Conservation (phyloP, 2,113 vertebrate species). For the Phaethon lepturus region DNA sequence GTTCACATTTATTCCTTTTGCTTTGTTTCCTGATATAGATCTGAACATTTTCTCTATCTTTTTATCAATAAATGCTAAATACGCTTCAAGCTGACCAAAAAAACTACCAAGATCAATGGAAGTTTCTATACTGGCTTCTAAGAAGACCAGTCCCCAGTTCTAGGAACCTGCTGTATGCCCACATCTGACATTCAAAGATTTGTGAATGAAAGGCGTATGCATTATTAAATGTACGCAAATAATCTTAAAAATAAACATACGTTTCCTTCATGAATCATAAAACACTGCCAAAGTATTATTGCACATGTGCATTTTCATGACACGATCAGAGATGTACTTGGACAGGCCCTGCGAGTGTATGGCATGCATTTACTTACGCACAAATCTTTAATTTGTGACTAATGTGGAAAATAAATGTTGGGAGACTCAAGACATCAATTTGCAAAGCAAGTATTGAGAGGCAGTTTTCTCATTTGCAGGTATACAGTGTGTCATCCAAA, state of each 20-base stretch:
- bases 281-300: neutral
- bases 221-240: neutral
- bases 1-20: neutral
- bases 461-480: neutral
- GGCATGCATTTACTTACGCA: fast-evolving
- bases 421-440: neutral
- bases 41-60: neutral
- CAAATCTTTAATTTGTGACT: neutral
- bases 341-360: neutral
- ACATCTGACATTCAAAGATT: neutral
- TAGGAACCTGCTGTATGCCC: neutral
- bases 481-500: neutral
- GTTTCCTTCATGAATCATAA: neutral
- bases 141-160: neutral
- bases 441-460: neutral
- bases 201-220: neutral
- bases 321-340: neutral
- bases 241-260: neutral
- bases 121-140: neutral
- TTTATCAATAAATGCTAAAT: neutral
- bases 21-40: neutral
- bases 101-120: neutral
- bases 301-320: neutral
- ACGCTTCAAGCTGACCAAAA: neutral
- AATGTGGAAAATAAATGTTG: neutral